A percentile compares a stretch with the other conserved stretches of the same genome.
These are phyloP conservation scores for Perizoma affinitatum DNA, from an alignment of 2,888 invertebrate species.

Conservation along the genomic window DNA sequence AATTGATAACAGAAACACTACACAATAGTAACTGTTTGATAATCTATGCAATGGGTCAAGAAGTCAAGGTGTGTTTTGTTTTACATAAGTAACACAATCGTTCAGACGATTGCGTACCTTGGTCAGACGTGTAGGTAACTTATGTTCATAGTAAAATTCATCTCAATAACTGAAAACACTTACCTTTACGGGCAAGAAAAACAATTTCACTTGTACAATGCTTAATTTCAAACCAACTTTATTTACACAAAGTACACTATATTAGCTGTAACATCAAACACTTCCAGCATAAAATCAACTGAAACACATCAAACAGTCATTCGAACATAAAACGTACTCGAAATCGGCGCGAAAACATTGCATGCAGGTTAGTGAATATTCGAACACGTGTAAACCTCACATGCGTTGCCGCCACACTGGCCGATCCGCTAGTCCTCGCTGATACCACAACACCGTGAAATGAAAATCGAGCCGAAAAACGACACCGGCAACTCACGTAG, in stretches of 20 bases:
- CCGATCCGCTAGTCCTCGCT: constrained; percentile 44
- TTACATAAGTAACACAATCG: constrained; percentile 1
- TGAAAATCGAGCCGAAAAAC: constrained; percentile 25
- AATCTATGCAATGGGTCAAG: constrained; percentile 16
- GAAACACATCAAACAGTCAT: constrained; percentile 60
- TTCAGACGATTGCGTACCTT: background rate
- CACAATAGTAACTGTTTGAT: constrained; percentile 6
- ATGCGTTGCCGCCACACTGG: constrained; percentile 68
- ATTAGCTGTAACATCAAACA: constrained; percentile 19
- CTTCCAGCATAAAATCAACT: constrained; percentile 44
- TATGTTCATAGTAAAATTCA: background rate
- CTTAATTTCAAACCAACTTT: constrained; percentile 22
- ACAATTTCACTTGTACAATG: constrained; percentile 11
- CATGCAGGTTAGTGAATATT: constrained; percentile 34
- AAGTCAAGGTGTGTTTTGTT: constrained; percentile 25
- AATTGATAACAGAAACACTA: constrained; percentile 5
- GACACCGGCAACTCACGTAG: constrained; percentile 4
- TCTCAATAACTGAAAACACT: constrained; percentile 7
- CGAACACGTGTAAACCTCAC: constrained; percentile 51
- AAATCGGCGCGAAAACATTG: constrained; percentile 63
- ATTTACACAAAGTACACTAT: constrained; percentile 27
- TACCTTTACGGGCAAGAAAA: constrained; percentile 24
- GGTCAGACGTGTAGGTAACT: background rate
- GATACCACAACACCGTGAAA: constrained; percentile 30
- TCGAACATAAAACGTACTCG: constrained; percentile 46